These are phyloP conservation scores for Helleia helle DNA, from an alignment of 2,888 invertebrate species.

Conservation along the genomic window DNA sequence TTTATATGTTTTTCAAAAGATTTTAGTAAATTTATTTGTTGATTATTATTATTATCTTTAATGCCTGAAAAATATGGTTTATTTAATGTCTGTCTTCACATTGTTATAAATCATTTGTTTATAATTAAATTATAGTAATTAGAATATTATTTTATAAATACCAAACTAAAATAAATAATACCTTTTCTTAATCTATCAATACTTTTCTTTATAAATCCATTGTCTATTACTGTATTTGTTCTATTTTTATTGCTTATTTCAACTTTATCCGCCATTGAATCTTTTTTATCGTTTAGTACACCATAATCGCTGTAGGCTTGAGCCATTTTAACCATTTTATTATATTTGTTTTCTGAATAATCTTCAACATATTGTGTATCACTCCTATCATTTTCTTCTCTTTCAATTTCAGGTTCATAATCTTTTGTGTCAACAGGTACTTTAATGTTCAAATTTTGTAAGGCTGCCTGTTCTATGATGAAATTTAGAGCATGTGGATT, in stretches of 20 bases:
- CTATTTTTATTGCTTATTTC: constrained; percentile 24
- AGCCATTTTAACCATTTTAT: constrained; percentile 38
- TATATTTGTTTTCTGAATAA: constrained; percentile 37
- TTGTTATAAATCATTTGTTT: constrained; percentile 1
- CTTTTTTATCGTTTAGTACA: constrained; percentile 42
- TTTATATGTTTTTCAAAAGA: neutral
- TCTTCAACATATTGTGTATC: constrained; percentile 48
- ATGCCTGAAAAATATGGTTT: neutral
- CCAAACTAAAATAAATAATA: neutral
- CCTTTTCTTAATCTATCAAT: neutral
- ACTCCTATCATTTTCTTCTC: constrained; percentile 23
- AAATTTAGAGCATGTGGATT: constrained; percentile 48
- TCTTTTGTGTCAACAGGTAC: constrained; percentile 22
- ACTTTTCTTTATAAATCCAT: constrained; percentile 9
- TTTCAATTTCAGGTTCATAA: constrained; percentile 19
- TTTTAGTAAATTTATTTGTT: neutral
- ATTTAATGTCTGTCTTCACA: neutral
- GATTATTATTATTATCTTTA: neutral
- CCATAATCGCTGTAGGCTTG: constrained; percentile 66
- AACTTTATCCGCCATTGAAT: constrained; percentile 25
- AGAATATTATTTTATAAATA: neutral
- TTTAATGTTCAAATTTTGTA: constrained; percentile 26
- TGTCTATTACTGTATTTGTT: constrained; percentile 22
- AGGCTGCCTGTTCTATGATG: constrained; percentile 33
- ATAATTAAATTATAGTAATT: neutral